Evolutionary conservation across 64 coral and sea anemone species (phyloP).

Genomic region (Astreopora myriophthalma): DNA sequence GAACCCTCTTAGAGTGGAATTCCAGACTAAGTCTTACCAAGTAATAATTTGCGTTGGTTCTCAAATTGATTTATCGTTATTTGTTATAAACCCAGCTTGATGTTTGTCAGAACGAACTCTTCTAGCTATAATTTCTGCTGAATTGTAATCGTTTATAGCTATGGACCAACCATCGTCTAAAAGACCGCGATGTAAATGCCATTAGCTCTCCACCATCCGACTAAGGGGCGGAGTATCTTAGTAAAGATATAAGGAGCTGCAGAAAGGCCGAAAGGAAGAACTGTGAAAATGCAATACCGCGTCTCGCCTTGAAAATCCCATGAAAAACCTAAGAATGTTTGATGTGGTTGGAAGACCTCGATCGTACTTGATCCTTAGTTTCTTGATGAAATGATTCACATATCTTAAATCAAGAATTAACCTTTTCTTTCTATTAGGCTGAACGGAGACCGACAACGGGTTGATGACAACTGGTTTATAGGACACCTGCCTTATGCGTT

Average conservation of each 20-base stretch:
- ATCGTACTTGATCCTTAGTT: slow-evolving; percentile 16
- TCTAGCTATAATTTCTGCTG: not conserved
- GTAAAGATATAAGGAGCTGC: slow-evolving; percentile 25
- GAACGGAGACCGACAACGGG: not conserved
- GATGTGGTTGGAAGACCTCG: slow-evolving; percentile 3
- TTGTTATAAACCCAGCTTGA: slow-evolving; percentile 1
- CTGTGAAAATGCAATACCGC: not conserved
- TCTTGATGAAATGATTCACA: not conserved
- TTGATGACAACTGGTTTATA: not conserved
- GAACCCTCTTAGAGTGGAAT: not conserved
- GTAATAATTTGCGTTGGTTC: slow-evolving; percentile 27
- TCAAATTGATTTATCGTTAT: slow-evolving; percentile 39
- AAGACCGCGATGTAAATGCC: not conserved
- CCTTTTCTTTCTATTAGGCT: slow-evolving; percentile 21
- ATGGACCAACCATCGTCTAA: not conserved
- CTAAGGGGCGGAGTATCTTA: slow-evolving; percentile 28
- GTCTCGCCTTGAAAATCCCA: not conserved
- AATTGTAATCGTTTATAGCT: not conserved
- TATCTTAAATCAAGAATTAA: slow-evolving; percentile 26
- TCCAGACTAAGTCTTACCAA: slow-evolving; percentile 39
- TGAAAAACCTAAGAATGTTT: slow-evolving; percentile 31
- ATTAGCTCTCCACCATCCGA: slow-evolving; percentile 9
- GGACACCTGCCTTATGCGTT: not conserved
- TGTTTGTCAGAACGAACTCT: not conserved
- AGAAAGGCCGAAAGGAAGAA: slow-evolving; percentile 36